These are phyloP conservation scores for Terrapene triunguis DNA, from an alignment of 2,113 vertebrate genomes.

Conservation along the genomic window DNA sequence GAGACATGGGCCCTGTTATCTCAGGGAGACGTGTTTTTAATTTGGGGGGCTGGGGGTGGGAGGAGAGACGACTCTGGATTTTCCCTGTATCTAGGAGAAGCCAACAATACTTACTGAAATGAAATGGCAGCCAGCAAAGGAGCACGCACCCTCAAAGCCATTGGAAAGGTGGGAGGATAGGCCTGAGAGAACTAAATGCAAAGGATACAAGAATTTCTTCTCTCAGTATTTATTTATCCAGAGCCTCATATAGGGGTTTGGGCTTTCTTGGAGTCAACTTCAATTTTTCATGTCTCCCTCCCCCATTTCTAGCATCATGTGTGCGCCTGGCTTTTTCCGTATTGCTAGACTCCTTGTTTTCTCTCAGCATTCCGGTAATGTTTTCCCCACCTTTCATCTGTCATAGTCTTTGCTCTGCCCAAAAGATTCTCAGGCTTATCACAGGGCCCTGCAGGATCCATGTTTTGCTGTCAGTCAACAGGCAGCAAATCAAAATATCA, in stretches of 20 bases:
- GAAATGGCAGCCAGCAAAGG: background rate
- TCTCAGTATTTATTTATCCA: no score
- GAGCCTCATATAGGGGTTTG: accelerated
- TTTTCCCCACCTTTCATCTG: background rate
- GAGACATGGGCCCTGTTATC: background rate
- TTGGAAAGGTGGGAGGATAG: no score
- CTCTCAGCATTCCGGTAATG: background rate
- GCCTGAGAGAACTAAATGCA: no score
- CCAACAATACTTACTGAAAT: no score
- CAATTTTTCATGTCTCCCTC: background rate
- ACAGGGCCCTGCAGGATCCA: background rate
- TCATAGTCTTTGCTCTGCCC: background rate
- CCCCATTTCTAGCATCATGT: background rate
- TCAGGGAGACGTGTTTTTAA: background rate
- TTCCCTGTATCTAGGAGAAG: no score
- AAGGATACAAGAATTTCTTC: no score
- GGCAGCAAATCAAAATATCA: background rate
- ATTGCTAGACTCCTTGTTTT: background rate
- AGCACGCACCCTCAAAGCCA: no score
- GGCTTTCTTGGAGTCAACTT: background rate
- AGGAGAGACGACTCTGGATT: background rate
- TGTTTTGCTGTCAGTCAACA: background rate
- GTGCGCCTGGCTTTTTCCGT: background rate
- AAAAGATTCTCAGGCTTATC: background rate
- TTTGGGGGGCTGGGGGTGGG: no score